Conservation (phyloP, 2,113 vertebrate genomes). For the Micromys minutus region DNA sequence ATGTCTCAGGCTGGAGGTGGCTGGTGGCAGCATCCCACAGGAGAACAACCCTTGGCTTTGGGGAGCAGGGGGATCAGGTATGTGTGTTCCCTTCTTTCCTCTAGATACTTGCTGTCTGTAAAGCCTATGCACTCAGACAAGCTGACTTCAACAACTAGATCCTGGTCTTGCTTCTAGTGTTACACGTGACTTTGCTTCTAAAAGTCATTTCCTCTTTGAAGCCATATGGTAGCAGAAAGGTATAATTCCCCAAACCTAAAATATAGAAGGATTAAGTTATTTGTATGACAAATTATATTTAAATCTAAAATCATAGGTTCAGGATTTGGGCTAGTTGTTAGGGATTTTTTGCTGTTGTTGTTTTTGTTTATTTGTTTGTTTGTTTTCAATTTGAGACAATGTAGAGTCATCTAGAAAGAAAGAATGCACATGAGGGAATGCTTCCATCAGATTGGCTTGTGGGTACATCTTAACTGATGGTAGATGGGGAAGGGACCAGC, state of each 20-base stretch:
- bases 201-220: background rate
- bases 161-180: background rate
- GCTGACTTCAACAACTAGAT: background rate
- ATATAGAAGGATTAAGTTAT: background rate
- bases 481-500: background rate
- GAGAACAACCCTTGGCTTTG: background rate
- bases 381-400: background rate
- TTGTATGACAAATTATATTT: background rate
- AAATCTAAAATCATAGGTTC: background rate
- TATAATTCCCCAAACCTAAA: background rate
- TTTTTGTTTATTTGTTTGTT: background rate
- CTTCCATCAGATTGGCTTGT: background rate
- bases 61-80: background rate
- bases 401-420: background rate
- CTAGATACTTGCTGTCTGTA: background rate
- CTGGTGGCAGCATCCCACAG: too few species aligned
- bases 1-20: background rate
- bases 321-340: background rate
- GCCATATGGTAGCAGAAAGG: background rate
- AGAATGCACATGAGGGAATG: background rate
- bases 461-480: background rate
- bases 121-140: background rate
- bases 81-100: background rate
- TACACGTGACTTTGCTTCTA: too few species aligned
- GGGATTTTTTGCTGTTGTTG: too few species aligned